Percentiles rank a stretch among this genome's conserved stretches.
These are phyloP conservation scores for Mesochorus sp. DNA, from an alignment of 2,888 invertebrate genomes.

Conservation along the genomic window DNA sequence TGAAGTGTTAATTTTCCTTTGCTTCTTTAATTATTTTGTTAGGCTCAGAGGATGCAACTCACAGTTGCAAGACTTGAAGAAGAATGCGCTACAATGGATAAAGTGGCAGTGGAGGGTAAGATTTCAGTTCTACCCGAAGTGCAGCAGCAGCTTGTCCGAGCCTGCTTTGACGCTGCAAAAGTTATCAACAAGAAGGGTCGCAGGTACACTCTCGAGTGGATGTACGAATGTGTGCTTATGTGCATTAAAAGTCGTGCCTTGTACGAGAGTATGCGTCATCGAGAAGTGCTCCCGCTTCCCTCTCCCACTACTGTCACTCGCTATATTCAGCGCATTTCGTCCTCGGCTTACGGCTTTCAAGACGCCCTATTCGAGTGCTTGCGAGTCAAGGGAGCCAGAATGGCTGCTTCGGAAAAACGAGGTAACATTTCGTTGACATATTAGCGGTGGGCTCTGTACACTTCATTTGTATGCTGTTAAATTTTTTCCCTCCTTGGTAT, in stretches of 20 bases:
- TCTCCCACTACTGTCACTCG: slow-evolving; percentile 52
- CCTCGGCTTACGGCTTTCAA: slow-evolving; percentile 61
- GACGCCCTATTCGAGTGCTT: slow-evolving; percentile 48
- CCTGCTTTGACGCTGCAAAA: slow-evolving; percentile 22
- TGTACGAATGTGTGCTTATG: slow-evolving; percentile 57
- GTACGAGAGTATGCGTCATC: slow-evolving; percentile 52
- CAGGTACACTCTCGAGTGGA: slow-evolving; percentile 31
- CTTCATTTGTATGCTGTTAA: not conserved
- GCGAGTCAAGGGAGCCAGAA: slow-evolving; percentile 48
- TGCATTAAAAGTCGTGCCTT: slow-evolving; percentile 56
- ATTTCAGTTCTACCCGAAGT: not conserved
- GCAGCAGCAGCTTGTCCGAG: not conserved
- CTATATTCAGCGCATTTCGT: slow-evolving; percentile 37
- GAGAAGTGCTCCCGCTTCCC: slow-evolving; percentile 52
- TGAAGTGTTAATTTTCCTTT: too few species aligned
- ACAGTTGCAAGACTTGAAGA: too few species aligned
- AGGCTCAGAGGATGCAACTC: too few species aligned
- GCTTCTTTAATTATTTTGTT: too few species aligned
- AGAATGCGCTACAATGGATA: not conserved
- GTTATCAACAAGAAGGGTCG: not conserved
- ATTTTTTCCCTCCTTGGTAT: not conserved
- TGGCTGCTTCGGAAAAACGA: slow-evolving; percentile 47
- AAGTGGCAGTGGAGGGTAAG: not conserved
- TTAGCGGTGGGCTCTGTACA: not conserved
- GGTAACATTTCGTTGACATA: slow-evolving; percentile 38